Evolutionary conservation across 2,797 vertebrate species (phyloP), one percentile per base, ranked within the genome.

Genomic region (Vespertilio murinus): DNA sequence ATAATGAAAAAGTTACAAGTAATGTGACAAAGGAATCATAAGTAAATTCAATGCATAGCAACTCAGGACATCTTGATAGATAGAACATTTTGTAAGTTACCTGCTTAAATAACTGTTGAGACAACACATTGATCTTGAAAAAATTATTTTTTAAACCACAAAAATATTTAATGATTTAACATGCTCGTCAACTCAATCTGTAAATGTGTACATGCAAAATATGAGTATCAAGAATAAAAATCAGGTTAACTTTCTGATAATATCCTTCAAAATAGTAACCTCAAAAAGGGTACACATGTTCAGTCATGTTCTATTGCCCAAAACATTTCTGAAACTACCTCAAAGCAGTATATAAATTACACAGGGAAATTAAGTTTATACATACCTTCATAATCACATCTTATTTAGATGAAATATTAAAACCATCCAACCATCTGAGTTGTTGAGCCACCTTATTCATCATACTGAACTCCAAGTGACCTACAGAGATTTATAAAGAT

Each of bases 1-100:
- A 85, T 91, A 93, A 95, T 95, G 79, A 94, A 96, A 96, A 95
- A 94, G 33, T 88, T 49, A 35, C 28, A 82, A 81, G 69, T 77
- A 79, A 92, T 75, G 30, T 75, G 71, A 89, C 64, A 82, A 95
- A 91, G 33, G 80, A 54, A 22, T 96, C 86, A 85, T 91, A 93
- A 78, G 64, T 71, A n/a, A 95, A 91, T 92, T 86, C 79, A 83
- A 59, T 28, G 77, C 30, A 23, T 3, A 89, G 83, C n/a, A 67
- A 83, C 49, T 90, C 40, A 69, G 40, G 64, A 73, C 54, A 56
- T 95, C 65, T 52, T 92, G 85, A 86, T 71, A 78, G 79, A 91
- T 22, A 20, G 47, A 65, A 82, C 13, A 83, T 52, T 93, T 84
- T 83, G 23, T 67, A 93, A 92, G 71, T 64, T 93, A 82, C 80